Evolutionary conservation across 1,140 invertebrate genomes (phyloP), one percentile per base, ranked within the genome.

Genomic region (Zaprionus ornatus): DNA sequence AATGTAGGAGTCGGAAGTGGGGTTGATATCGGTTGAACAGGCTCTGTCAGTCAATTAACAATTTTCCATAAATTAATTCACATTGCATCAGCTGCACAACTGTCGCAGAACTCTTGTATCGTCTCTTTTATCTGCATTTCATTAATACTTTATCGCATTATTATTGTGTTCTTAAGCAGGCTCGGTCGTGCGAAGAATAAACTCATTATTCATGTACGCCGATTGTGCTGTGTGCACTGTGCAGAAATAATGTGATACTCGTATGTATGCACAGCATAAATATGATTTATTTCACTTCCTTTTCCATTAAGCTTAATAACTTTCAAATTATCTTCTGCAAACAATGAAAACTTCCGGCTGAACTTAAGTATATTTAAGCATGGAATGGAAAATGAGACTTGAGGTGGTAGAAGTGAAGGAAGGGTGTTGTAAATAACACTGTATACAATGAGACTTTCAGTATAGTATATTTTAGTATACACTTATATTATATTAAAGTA

Each of bases 41-140:
- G 40, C 66, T 63, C 84, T 84, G 77, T 90, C 85, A 79, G 71
- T 88, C 79, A 90, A 84, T 88, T 90, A 88, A 87, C 48, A 70
- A 72, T 61, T 75, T 73, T 84, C 62, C 74, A 88, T 88, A 83
- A 88, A 88, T 77, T 19, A 57, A 77, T 75, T 65, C 55, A 70
- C 77, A 50, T 62, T 62, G 50, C 56, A 59, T 12, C 62, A 74
- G 65, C 52, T 78, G 48, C 50, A 55, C 50, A n/a, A 29, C 5
- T 23, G 79, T 72, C 48, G 67, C 66, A 63, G 54, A 10, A 5
- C 37, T 40, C 45, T 21, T 48, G 15, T 21, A 10, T 23, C 21
- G 17, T 64, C 60, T 27, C 62, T 56, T 17, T 29, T 50, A 21
- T 15, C 66, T 67, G 52, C 0, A n/a, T 19, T 40, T 74, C 37